These are phyloP conservation scores for Empidonax alnorum DNA, from an alignment of 2,113 vertebrate species.

Conservation along the genomic window DNA sequence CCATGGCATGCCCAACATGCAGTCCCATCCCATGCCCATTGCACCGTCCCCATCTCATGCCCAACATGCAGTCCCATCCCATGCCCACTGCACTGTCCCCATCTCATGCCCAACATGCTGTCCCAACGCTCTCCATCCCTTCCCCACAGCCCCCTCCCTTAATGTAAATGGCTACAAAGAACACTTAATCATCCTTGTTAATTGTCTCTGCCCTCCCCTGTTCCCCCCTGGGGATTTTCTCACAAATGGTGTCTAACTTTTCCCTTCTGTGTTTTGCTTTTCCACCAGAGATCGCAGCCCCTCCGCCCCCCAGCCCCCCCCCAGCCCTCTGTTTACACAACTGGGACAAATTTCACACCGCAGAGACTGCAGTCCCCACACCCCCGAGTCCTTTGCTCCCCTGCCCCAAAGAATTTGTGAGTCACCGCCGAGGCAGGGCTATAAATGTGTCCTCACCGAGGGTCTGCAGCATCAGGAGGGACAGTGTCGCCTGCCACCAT, in stretches of 20 bases:
- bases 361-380: background rate
- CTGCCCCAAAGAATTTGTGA: slow-evolving; percentile 46
- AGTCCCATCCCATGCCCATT: background rate
- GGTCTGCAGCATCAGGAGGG: background rate
- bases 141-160: background rate
- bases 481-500: background rate
- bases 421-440: slow-evolving; percentile 26
- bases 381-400: background rate
- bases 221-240: slow-evolving; percentile 70
- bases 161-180: background rate
- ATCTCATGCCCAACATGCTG: background rate
- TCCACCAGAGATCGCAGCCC: slow-evolving; percentile 60
- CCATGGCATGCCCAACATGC: fast-evolving
- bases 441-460: slow-evolving; percentile 47
- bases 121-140: background rate
- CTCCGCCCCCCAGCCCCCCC: slow-evolving; percentile 60
- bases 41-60: background rate
- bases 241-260: slow-evolving; percentile 85
- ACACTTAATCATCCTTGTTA: slow-evolving; percentile 64
- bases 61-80: background rate
- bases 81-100: background rate
- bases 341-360: slow-evolving; percentile 79
- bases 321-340: slow-evolving; percentile 79
- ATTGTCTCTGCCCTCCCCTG: slow-evolving; percentile 28
- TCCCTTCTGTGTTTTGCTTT: slow-evolving; percentile 83